Evolutionary conservation across 2,888 invertebrate species (phyloP).

Genomic region (Himalopsyche kuldschensis): DNA sequence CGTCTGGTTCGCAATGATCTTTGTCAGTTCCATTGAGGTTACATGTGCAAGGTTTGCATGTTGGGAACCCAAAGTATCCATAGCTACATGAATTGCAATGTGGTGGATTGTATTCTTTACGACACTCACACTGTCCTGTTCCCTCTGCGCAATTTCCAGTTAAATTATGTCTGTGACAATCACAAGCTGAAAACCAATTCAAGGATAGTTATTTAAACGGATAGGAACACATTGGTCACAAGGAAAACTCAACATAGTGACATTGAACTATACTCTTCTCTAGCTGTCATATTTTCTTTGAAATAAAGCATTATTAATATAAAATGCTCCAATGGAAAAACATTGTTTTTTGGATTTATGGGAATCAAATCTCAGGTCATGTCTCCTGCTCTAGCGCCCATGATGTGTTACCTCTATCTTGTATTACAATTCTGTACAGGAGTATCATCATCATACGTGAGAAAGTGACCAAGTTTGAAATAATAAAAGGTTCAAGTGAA

Average conservation of each 20-base stretch:
- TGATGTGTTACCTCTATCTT: background rate
- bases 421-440: background rate
- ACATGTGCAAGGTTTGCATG: conserved; percentile 93
- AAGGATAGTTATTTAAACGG: background rate
- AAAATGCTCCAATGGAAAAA: background rate
- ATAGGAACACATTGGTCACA: too few relatives aligned
- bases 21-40: conserved; percentile 86
- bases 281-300: background rate
- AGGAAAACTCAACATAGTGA: too few relatives aligned
- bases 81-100: conserved; percentile 83
- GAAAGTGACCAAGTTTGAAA: too few relatives aligned
- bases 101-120: conserved; percentile 76
- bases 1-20: conserved; percentile 80
- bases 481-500: too few relatives aligned
- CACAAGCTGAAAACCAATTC: conserved; percentile 68
- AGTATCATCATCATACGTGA: background rate
- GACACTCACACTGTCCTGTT: conserved; percentile 87
- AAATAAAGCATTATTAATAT: too few relatives aligned
- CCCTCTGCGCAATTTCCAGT: conserved; percentile 95
- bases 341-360: background rate
- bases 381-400: background rate
- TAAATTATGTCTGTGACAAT: conserved; percentile 80
- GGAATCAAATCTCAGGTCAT: background rate
- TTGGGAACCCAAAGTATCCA: conserved; percentile 91
- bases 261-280: background rate